Evolutionary conservation across 2,797 vertebrate species (phyloP).

Genomic region (Ambastaia sidthimunki): DNA sequence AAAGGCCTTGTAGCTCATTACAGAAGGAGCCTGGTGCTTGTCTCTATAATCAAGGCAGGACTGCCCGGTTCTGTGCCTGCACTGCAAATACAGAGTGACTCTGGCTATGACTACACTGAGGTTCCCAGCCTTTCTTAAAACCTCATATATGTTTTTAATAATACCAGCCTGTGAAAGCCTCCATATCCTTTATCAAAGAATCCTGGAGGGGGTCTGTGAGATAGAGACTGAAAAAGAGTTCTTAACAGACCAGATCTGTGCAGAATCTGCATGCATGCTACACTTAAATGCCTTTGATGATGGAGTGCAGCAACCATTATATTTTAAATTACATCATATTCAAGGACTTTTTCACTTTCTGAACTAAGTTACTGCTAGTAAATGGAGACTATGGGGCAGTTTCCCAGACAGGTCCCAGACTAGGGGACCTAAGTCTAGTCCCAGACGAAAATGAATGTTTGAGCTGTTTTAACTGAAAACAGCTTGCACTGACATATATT

Average conservation of each 20-base stretch:
- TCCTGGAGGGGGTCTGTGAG: constrained; percentile 10
- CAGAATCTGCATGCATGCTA: constrained; percentile 29
- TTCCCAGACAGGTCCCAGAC: too few relatives aligned
- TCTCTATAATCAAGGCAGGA: constrained; percentile 55
- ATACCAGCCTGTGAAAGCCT: constrained; percentile 50
- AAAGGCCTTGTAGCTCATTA: constrained; percentile 53
- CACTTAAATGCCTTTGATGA: constrained; percentile 14
- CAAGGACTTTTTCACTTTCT: constrained; percentile 2
- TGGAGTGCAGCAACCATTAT: constrained; percentile 1
- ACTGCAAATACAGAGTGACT: constrained; percentile 1
- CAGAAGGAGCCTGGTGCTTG: constrained; percentile 51
- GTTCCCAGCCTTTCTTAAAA: constrained; percentile 33
- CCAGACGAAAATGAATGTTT: too few relatives aligned
- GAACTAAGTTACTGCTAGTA: constrained; percentile 9
- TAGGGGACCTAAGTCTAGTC: too few relatives aligned
- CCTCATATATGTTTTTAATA: constrained; percentile 53
- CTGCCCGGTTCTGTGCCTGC: background rate
- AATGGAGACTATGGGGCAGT: background rate
- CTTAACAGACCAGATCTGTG: constrained; percentile 38
- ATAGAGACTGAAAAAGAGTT: constrained; percentile 28
- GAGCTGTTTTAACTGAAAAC: background rate
- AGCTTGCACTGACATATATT: too few relatives aligned
- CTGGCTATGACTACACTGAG: background rate
- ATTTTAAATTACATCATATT: constrained; percentile 9
- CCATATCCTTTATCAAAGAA: constrained; percentile 44